A percentile compares a stretch with the other conserved stretches of the same genome.
phyloP scores from a whole-genome alignment of 2,797 vertebrate species.

The Microcaecilia unicolor region DNA sequence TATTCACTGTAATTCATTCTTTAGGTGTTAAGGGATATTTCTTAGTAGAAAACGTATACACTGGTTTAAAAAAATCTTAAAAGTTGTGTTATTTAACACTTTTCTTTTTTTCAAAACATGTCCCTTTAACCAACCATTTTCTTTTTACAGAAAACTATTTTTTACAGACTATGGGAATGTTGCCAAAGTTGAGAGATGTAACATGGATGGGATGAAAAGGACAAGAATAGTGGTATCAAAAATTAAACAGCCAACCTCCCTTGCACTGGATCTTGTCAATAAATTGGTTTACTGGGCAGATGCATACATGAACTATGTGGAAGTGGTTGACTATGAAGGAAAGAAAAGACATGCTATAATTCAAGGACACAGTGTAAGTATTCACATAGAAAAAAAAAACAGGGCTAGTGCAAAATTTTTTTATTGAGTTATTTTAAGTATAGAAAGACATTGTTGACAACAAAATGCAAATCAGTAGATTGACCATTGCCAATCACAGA shows the following conservation, averaged over 20 bases:
- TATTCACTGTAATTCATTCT: too few relatives aligned
- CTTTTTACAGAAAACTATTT: slow-evolving; percentile 85
- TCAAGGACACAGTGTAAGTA: slow-evolving; percentile 82
- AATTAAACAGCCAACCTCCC: slow-evolving; percentile 81
- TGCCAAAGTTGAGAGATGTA: slow-evolving; percentile 90
- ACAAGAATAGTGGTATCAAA: slow-evolving; percentile 79
- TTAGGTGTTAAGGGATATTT: too few relatives aligned
- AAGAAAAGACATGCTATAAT: slow-evolving; percentile 73
- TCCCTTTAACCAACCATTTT: slow-evolving; percentile 42
- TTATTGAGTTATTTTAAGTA: too few relatives aligned
- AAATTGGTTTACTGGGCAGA: slow-evolving; percentile 95
- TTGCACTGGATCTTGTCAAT: slow-evolving; percentile 82
- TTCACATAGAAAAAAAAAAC: too few relatives aligned
- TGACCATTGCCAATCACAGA: too few relatives aligned
- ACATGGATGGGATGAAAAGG: slow-evolving; percentile 92
- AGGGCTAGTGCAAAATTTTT: too few relatives aligned
- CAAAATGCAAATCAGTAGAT: too few relatives aligned
- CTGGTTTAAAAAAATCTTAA: too few relatives aligned
- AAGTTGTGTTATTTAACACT: too few relatives aligned
- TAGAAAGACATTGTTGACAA: too few relatives aligned
- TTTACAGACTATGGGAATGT: slow-evolving; percentile 88
- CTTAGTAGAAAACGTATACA: too few relatives aligned
- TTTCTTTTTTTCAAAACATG: too few relatives aligned
- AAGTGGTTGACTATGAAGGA: slow-evolving; percentile 89
- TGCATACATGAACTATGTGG: slow-evolving; percentile 83